These are phyloP conservation scores for Fistularia tabacaria DNA, from an alignment of 2,797 vertebrate genomes.

Conservation along the genomic window DNA sequence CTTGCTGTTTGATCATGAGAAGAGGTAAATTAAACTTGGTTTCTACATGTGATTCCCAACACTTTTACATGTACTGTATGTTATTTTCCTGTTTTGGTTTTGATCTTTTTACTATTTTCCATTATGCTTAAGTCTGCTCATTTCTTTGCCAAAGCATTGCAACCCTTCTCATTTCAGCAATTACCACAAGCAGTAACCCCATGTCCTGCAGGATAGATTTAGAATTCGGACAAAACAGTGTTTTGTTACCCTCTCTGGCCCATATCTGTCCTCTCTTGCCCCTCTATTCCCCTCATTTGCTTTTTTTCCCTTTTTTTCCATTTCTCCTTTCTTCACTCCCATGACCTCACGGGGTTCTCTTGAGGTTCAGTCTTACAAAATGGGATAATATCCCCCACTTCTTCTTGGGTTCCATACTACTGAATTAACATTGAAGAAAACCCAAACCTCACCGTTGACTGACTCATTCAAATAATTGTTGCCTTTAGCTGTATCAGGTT, in stretches of 20 bases:
- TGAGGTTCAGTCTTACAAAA: slow-evolving; percentile 47
- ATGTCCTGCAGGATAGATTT: too few relatives aligned
- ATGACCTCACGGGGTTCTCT: slow-evolving; percentile 57
- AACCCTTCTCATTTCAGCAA: too few relatives aligned
- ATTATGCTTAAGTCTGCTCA: too few relatives aligned
- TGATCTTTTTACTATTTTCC: too few relatives aligned
- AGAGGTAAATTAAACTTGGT: too few relatives aligned
- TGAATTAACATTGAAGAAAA: slow-evolving; percentile 46
- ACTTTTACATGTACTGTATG: too few relatives aligned
- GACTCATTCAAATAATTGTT: slow-evolving; percentile 75
- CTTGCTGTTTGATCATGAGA: too few relatives aligned
- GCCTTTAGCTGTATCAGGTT: slow-evolving; percentile 68
- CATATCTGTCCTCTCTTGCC: slow-evolving; percentile 36
- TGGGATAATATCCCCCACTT: slow-evolving; percentile 19
- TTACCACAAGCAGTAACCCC: too few relatives aligned
- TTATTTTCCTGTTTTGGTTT: too few relatives aligned
- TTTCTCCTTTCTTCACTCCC: slow-evolving; percentile 48
- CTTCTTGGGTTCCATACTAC: slow-evolving; percentile 32
- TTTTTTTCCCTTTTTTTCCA: slow-evolving; percentile 9
- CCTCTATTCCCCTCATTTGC: slow-evolving; percentile 16
- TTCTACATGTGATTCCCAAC: too few relatives aligned
- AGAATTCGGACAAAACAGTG: neutral
- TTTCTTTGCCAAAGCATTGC: too few relatives aligned
- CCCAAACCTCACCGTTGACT: slow-evolving; percentile 58
- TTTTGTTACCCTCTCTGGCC: slow-evolving; percentile 37